A percentile compares a stretch with the other conserved stretches of the same genome.
Conservation (phyloP, 2,797 vertebrate species). For the Falco rusticolus region DNA sequence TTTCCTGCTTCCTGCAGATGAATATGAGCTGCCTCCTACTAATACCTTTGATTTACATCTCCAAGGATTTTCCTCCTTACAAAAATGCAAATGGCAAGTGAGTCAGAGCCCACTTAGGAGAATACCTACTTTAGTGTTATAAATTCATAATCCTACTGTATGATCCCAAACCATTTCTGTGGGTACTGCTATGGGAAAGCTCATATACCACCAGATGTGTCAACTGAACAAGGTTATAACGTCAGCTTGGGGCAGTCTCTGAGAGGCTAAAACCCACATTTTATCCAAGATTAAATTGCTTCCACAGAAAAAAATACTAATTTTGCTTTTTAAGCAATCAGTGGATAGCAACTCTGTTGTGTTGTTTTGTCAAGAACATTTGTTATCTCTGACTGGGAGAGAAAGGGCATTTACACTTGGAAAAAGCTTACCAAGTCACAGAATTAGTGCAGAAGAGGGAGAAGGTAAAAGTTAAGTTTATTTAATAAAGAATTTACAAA, state of each 20-base stretch:
- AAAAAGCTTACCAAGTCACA: neutral
- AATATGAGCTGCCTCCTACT: neutral
- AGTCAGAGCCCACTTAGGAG: neutral
- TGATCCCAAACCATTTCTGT: neutral
- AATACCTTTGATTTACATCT: neutral
- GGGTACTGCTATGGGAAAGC: neutral
- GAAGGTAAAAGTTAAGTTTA: neutral
- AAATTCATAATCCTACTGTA: neutral
- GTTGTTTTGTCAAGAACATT: neutral
- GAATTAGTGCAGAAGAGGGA: neutral
- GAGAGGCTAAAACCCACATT: neutral
- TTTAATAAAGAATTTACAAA: neutral
- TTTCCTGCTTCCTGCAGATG: neutral
- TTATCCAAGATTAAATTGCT: slow-evolving; percentile 2
- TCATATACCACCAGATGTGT: neutral
- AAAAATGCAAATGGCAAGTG: neutral
- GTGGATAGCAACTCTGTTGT: neutral
- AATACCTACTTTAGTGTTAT: neutral
- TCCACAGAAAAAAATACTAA: neutral
- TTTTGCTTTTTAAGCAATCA: neutral
- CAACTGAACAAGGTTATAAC: neutral
- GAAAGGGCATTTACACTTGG: neutral
- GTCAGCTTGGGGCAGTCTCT: neutral
- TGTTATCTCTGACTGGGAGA: neutral
- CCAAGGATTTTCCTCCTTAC: neutral